Conservation (phyloP, 2,888 invertebrate genomes). For the Theretra japonica region DNA sequence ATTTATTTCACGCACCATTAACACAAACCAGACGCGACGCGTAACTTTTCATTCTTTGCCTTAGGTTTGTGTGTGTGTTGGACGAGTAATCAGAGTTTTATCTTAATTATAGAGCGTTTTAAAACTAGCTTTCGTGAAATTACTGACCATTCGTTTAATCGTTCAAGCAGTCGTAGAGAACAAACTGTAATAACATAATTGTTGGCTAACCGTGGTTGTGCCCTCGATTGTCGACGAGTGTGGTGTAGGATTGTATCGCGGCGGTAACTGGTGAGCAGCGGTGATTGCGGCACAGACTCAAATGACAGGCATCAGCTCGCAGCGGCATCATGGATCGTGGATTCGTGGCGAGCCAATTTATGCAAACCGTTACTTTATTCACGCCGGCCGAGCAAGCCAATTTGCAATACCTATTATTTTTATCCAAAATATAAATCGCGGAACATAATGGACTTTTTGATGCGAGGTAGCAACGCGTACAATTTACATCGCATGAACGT, state of each 20-base stretch:
- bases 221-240: background rate
- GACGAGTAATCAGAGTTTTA: no score
- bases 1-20: conserved; percentile 32
- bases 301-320: conserved; percentile 20
- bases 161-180: background rate
- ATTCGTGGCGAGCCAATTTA: conserved; percentile 27
- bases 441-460: background rate
- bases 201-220: background rate
- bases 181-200: conserved; percentile 9
- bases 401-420: conserved; percentile 28
- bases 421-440: conserved; percentile 11
- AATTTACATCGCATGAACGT: background rate
- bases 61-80: no score
- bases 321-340: background rate
- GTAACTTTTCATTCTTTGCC: background rate
- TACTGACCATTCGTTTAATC: background rate
- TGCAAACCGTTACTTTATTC: conserved; percentile 30
- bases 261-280: background rate
- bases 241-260: background rate
- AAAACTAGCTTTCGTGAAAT: background rate
- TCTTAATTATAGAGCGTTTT: background rate
- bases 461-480: background rate
- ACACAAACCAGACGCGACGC: background rate
- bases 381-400: conserved; percentile 26
- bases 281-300: background rate